Evolutionary conservation across 2,888 invertebrate genomes (phyloP), one percentile per base, ranked within the genome.

Genomic region (Margaritifera margaritifera): DNA sequence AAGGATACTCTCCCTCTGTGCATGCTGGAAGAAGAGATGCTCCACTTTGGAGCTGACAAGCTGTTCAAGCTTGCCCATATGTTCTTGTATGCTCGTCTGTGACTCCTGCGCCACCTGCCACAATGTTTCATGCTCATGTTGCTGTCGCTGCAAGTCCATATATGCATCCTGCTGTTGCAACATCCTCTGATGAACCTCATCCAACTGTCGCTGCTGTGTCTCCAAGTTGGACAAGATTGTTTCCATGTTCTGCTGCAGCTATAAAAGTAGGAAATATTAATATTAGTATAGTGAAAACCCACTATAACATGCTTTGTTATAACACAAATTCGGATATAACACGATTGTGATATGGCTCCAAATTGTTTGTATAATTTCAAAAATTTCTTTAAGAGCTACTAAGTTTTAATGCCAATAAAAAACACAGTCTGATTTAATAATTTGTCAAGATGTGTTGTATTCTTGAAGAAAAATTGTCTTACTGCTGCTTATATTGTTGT

Each of bases 1-100:
- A 84, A 88, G 86, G 87, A 88, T 88, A 89, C 86, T 83, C 78
- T 87, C 86, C 74, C 73, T 79, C 68, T 84, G 82, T 22, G 85
- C 78, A 68, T 87, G 85, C 62, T 86, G 83, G 2, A 79, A 77
- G 59, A 88, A 80, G 15, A 87, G 75, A 24, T 85, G 77, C 66
- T 88, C 86, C 66, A 88, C 83, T 8, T 84, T 72, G 15, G 84
- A 80, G 6, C 82, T 77, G 27, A 88, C 81, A 25, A 84, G 81
- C 53, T 82, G 80, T 70, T 88, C 87, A 53, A 88, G 74, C 42
- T 82, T 84, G n/a, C 82, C 85, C 1, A 89, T 74, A 63, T 85
- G 85, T 64, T 83, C 80, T 75, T 87, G 82, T 6, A 85, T 77
- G 57, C 80, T 82, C 1, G 84, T 80, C 62, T 81, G 80, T 8